Evolutionary conservation across 2,888 invertebrate species (phyloP), one percentile per base, ranked within the genome.

Genomic region (Drosophila falleni): DNA sequence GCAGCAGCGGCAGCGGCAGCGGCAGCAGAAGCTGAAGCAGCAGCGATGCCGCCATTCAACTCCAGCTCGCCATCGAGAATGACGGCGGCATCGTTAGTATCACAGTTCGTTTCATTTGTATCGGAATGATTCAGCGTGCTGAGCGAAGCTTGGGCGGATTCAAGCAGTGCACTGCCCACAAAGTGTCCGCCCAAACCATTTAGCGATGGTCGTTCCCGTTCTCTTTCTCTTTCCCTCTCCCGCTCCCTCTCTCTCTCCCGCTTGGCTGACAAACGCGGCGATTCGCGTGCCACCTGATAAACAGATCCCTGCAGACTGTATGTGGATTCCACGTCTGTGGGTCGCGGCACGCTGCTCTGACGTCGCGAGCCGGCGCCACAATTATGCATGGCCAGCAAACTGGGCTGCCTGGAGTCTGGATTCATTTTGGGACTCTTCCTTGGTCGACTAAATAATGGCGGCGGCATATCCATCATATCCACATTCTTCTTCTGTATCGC

Each of bases 381-480:
- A 73, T 93, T 94, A 50, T 94, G 93, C 71, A 93, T 94, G 84
- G 95, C 96, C 91, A 95, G 94, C 44, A 96, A 93, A 5, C 96
- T 97, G 0, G 96, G 95, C 82, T 96, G 96, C 49, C 97, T 94
- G 0, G 96, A 96, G 80, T 96, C 96, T n/a, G 94, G 93, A 59
- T 96, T 95, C 68, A 97, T 92, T 80, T 96, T 95, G 0, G 97
- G 97, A 91, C 96, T 97, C 76, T 96, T 94, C 23, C 97, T 94
- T 33, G 97, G 97, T 42, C 97, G 94, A 89, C 97, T 97, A 92
- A 97, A 97, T 49, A 97, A 92, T 0, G 97, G 97, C 13, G 97
- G 96, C 6, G 97, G 96, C 78, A 95, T 91, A 78, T 96, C 96
- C 56, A 94, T 95, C 72, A 96, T 93, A 86, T 96, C 96, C 42